Conservation (phyloP, 2,113 vertebrate species). For the Scolopax mira region DNA sequence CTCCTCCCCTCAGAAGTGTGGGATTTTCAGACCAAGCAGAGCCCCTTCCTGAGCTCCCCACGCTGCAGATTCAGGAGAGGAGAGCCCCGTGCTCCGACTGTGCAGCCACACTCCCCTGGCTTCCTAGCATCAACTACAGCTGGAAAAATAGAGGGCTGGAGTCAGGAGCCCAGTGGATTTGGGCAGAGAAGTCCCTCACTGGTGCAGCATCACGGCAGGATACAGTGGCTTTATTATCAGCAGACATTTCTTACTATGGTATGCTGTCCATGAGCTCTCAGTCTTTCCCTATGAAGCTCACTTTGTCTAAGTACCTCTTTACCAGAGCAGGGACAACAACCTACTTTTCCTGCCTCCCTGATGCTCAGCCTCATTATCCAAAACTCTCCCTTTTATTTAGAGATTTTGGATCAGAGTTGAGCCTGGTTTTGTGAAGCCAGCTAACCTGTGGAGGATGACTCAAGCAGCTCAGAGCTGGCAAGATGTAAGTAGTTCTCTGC, state of each 20-base stretch:
- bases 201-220: background rate
- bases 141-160: background rate
- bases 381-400: background rate
- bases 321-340: background rate
- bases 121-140: background rate
- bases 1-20: background rate
- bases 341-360: background rate
- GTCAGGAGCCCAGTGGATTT: background rate
- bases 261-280: background rate
- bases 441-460: background rate
- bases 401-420: background rate
- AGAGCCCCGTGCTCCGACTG: background rate
- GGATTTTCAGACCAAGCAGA: background rate
- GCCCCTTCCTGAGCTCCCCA: background rate
- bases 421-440: background rate
- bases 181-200: accelerated
- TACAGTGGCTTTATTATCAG: background rate
- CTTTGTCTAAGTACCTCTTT: background rate
- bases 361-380: background rate
- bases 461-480: background rate
- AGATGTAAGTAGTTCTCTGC: background rate
- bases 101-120: background rate
- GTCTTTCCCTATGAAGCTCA: background rate
- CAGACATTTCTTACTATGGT: background rate
- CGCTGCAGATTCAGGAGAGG: background rate